These are phyloP conservation scores for Gymnorhina tibicen DNA, from an alignment of 2,113 vertebrate genomes.

Conservation along the genomic window DNA sequence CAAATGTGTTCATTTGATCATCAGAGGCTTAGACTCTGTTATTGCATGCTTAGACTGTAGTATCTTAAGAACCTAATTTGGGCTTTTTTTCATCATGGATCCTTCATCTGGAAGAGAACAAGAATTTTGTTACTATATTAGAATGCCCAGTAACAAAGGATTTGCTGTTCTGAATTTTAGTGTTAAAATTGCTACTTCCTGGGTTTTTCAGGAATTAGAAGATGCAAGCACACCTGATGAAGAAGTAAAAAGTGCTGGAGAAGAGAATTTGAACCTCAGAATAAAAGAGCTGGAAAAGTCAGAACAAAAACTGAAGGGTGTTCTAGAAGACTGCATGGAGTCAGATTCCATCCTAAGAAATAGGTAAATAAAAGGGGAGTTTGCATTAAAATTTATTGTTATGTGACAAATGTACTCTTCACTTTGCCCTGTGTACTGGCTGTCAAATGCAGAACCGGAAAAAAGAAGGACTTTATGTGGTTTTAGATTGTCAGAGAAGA, in stretches of 20 bases:
- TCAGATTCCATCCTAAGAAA: slow-evolving; percentile 59
- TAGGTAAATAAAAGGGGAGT: slow-evolving; percentile 60
- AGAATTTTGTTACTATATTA: slow-evolving; percentile 44
- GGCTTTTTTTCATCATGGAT: slow-evolving; percentile 36
- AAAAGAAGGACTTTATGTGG: not conserved
- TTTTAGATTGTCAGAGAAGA: not conserved
- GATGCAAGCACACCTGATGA: not conserved
- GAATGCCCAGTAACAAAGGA: slow-evolving; percentile 21
- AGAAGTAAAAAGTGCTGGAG: not conserved
- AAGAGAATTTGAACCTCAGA: slow-evolving; percentile 22
- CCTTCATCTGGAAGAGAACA: not conserved
- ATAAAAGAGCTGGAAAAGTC: slow-evolving; percentile 57
- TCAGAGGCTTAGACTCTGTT: not conserved
- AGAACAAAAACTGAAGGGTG: slow-evolving; percentile 15
- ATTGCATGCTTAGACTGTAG: not conserved
- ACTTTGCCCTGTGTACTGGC: not conserved
- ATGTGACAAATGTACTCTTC: not conserved
- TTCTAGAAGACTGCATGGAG: not conserved
- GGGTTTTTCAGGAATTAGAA: slow-evolving; percentile 59
- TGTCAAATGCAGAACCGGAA: not conserved
- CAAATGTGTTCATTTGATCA: slow-evolving; percentile 15
- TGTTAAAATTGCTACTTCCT: slow-evolving; percentile 58
- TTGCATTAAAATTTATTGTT: not conserved
- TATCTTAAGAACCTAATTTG: not conserved
- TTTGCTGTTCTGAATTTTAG: slow-evolving; percentile 24